Evolutionary conservation across 2,888 invertebrate genomes (phyloP).

Genomic region (Lydus trimaculatus): DNA sequence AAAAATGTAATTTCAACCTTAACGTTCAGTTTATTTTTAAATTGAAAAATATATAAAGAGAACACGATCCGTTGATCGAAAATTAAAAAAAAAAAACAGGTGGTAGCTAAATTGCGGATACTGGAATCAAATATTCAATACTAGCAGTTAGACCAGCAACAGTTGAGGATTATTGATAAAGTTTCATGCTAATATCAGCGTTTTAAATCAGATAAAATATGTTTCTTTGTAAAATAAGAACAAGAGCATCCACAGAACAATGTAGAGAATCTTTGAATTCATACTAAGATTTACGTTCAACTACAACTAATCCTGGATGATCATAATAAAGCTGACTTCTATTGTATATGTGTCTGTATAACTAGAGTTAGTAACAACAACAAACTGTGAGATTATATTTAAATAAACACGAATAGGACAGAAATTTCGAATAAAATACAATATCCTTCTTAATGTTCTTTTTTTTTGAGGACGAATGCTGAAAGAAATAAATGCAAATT

Average conservation of each 20-base stretch:
- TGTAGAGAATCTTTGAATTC: not conserved
- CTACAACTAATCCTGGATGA: conserved; percentile 1
- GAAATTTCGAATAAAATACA: too few relatives aligned
- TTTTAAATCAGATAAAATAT: too few relatives aligned
- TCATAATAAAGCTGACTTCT: conserved; percentile 5
- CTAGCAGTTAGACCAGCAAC: not conserved
- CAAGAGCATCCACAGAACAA: conserved; percentile 4
- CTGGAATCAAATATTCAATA: not conserved
- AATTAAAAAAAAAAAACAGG: not conserved
- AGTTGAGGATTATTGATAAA: too few relatives aligned
- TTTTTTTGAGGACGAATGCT: too few relatives aligned
- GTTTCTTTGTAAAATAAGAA: too few relatives aligned
- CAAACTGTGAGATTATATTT: conserved; percentile 6
- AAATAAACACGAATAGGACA: too few relatives aligned
- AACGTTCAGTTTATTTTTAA: not conserved
- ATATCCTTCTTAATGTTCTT: too few relatives aligned
- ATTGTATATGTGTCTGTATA: not conserved
- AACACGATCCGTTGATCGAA: not conserved
- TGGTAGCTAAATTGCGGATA: not conserved
- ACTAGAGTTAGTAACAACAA: conserved; percentile 5
- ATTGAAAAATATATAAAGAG: too few relatives aligned
- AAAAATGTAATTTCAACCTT: not conserved
- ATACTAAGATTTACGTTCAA: conserved; percentile 5
- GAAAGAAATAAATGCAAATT: too few relatives aligned
- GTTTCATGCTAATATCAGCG: too few relatives aligned